Conservation (phyloP, 2,113 vertebrate genomes). For the Melanocharis versteri region DNA sequence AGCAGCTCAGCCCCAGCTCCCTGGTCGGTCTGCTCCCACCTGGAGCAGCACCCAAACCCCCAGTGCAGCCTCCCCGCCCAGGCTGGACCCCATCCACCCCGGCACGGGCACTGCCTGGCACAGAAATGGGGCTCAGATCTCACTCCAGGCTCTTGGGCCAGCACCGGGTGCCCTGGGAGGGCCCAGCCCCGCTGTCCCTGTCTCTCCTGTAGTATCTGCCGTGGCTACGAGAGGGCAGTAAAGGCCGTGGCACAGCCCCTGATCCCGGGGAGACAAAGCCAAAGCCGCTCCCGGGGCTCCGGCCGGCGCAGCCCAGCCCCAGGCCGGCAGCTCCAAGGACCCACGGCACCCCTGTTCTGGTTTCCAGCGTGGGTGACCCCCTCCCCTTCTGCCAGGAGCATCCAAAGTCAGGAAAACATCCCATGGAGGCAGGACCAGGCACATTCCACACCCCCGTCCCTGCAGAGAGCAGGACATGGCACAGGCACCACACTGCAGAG, state of each 20-base stretch:
- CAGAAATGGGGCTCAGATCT: accelerated
- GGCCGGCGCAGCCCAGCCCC: background rate
- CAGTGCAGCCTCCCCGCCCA: accelerated
- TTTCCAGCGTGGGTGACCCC: background rate
- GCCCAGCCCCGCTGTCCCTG: background rate
- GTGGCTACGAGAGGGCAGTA: constrained; percentile 40
- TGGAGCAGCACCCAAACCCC: background rate
- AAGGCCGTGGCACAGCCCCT: background rate
- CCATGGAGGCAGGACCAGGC: background rate
- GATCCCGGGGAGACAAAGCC: background rate
- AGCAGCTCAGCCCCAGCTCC: background rate
- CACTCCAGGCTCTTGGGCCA: background rate
- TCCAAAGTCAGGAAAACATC: background rate
- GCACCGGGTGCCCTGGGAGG: background rate
- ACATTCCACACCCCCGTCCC: accelerated
- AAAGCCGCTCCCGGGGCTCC: accelerated
- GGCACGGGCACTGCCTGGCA: accelerated
- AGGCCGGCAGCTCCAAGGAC: accelerated
- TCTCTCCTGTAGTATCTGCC: background rate
- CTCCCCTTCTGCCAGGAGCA: background rate
- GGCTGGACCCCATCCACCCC: background rate
- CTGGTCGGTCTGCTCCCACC: background rate
- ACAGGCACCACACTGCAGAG: accelerated
- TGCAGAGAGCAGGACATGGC: accelerated
- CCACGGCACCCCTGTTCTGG: background rate